A percentile compares a stretch with the other conserved stretches of the same genome.
phyloP scores from a whole-genome alignment of 2,113 vertebrate species.

The Platysternon megacephalum region DNA sequence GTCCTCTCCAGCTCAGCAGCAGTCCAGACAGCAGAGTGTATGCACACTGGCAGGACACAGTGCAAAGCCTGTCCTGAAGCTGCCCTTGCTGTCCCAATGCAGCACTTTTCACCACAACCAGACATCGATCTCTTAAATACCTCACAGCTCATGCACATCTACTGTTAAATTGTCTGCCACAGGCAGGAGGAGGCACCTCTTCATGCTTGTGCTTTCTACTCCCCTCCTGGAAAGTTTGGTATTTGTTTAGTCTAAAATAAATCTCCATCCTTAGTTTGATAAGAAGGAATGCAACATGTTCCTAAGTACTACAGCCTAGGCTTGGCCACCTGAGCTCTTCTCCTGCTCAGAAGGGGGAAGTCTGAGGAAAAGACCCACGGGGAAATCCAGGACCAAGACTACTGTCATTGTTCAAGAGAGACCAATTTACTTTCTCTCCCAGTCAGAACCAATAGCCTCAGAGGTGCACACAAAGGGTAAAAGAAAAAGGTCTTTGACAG shows the following conservation, averaged over 20 bases:
- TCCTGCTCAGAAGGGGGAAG: conserved; percentile 14
- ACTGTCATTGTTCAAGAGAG: too few species aligned
- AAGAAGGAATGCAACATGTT: conserved; percentile 39
- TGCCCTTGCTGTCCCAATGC: not conserved
- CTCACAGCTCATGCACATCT: not conserved
- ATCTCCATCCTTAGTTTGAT: not conserved
- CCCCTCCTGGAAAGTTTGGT: not conserved
- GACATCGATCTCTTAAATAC: not conserved
- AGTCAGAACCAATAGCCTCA: not conserved
- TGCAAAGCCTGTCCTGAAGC: not conserved
- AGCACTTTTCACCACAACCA: not conserved
- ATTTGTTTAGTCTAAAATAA: conserved; percentile 44
- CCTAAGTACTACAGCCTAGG: conserved; percentile 29
- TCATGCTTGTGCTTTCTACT: not conserved
- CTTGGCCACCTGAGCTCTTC: conserved; percentile 17
- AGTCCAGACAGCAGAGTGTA: not conserved
- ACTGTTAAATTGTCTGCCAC: not conserved
- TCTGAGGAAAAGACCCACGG: not conserved
- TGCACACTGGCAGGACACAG: not conserved
- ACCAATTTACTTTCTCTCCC: too few species aligned
- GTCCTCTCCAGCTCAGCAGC: not conserved
- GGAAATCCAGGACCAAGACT: not conserved
- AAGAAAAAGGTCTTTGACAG: not conserved
- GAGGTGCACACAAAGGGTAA: not conserved
- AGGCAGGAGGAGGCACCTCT: not conserved